A percentile compares a stretch with the other conserved stretches of the same genome.
Conservation (phyloP, 2,113 vertebrate genomes). For the Spheniscus mendiculus region DNA sequence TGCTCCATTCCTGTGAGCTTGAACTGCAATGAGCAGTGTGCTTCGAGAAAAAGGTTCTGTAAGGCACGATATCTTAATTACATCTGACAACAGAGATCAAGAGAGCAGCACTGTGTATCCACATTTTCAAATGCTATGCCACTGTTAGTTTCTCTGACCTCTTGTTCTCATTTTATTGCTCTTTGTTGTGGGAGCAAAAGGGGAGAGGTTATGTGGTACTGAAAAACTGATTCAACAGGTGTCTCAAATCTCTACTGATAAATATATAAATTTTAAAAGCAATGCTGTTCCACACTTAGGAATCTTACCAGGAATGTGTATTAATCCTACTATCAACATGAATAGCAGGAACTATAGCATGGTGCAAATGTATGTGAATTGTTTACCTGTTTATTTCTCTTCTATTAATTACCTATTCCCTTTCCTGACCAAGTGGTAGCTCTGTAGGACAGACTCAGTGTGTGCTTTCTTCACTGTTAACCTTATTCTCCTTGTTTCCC, state of each 20-base stretch:
- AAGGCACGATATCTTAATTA: not conserved
- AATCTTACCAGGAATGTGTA: not conserved
- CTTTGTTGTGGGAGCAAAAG: not conserved
- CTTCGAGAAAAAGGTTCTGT: not conserved
- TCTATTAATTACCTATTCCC: not conserved
- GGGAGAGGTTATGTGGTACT: not conserved
- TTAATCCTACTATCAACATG: not conserved
- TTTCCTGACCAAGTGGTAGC: not conserved
- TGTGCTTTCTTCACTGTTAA: not conserved
- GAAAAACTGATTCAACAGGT: not conserved
- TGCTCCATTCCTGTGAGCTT: not conserved
- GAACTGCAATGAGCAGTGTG: not conserved
- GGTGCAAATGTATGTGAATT: not conserved
- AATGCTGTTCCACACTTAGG: rapidly evolving
- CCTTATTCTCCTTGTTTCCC: not conserved
- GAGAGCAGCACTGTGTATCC: not conserved
- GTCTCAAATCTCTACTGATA: not conserved
- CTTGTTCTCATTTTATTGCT: not conserved
- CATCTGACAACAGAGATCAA: not conserved
- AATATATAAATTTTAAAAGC: not conserved
- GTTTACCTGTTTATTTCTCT: not conserved
- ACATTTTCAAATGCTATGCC: not conserved
- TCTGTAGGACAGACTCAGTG: not conserved
- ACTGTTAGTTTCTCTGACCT: not conserved
- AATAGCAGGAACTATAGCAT: not conserved